Evolutionary conservation across 2,888 invertebrate species (phyloP).

Genomic region (Homarus gammarus): DNA sequence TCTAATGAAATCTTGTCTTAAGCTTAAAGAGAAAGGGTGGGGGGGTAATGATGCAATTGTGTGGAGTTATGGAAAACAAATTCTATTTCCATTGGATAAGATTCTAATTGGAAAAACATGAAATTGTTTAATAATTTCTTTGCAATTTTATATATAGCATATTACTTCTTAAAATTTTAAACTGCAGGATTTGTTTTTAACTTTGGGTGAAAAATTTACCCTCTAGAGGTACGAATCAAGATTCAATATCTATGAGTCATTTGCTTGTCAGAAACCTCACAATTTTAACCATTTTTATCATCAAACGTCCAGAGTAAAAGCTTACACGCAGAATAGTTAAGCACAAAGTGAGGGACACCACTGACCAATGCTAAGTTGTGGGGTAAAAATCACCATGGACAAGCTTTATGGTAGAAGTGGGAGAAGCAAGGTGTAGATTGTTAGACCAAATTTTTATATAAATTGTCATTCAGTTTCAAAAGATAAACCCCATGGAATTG

Average conservation of each 20-base stretch:
- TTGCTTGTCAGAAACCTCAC: constrained; percentile 10
- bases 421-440: background rate
- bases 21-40: background rate
- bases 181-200: background rate
- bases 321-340: constrained; percentile 40
- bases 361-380: background rate
- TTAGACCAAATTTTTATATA: background rate
- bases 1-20: background rate
- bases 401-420: constrained; percentile 11
- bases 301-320: constrained; percentile 9
- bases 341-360: constrained; percentile 43
- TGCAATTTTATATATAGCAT: background rate
- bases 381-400: background rate
- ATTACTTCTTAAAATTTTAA: background rate
- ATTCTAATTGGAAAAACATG: no score
- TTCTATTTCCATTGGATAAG: no score
- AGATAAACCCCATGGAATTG: background rate
- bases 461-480: background rate
- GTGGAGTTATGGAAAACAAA: constrained; percentile 31
- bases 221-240: constrained; percentile 60
- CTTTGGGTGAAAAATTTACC: constrained; percentile 26
- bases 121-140: no score
- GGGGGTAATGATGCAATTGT: background rate
- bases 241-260: constrained; percentile 21
- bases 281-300: constrained; percentile 16